Evolutionary conservation across 2,888 invertebrate genomes (phyloP).

Genomic region (Eretmocerus hayati): DNA sequence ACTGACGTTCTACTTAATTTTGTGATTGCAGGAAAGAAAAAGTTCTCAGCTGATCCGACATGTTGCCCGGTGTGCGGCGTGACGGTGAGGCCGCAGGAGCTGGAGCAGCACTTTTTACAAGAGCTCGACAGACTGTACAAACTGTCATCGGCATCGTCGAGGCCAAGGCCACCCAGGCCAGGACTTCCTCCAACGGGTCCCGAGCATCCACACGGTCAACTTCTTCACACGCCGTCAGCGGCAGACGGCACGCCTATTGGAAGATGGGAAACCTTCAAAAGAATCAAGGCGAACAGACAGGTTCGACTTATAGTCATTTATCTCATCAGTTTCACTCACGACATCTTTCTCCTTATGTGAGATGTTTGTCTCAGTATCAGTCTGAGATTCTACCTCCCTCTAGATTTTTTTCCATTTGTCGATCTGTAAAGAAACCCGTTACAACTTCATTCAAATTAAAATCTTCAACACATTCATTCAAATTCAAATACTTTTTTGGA

Average conservation of each 20-base stretch:
- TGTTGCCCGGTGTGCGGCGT: constrained; percentile 86
- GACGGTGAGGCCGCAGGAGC: constrained; percentile 72
- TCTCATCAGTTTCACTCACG: no score
- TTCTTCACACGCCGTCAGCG: constrained; percentile 45
- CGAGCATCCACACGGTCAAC: constrained; percentile 40
- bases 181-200: constrained; percentile 43
- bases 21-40: constrained; percentile 44
- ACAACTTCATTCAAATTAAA: background rate
- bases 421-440: background rate
- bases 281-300: constrained; percentile 67
- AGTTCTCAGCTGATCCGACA: constrained; percentile 55
- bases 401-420: background rate
- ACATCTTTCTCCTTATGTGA: no score
- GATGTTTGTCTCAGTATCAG: no score
- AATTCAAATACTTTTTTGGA: no score
- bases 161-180: constrained; percentile 40
- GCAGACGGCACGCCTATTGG: constrained; percentile 51
- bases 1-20: no score
- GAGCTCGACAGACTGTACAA: constrained; percentile 70
- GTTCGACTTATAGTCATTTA: no score
- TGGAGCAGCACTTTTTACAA: constrained; percentile 73
- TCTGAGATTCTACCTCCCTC: background rate
- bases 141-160: constrained; percentile 44
- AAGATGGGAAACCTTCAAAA: constrained; percentile 68
- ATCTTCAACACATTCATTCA: no score